Base-by-base conservation (phyloP, 2,113 vertebrate genomes). In the Albula goreensis region DNA sequence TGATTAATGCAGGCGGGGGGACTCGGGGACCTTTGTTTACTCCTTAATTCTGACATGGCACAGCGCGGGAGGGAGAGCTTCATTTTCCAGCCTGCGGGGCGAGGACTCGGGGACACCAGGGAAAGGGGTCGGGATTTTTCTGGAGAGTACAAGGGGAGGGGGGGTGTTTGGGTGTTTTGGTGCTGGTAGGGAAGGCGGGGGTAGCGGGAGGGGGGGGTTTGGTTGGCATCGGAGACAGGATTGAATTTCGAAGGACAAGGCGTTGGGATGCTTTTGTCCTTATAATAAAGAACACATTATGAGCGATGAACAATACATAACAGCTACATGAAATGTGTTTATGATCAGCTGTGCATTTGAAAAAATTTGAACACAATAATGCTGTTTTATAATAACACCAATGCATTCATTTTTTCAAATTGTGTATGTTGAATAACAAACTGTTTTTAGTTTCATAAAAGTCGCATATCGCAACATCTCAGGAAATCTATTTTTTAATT, bases 1-100 rank as follows among this genome's bases (percentile, higher is more conserved):
- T 97, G 96, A 97, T 97, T 97, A 97, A 97, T 97, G 96, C 95
- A 97, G 97, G 96, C 96, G 95, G 94, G 96, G 96, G 96, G 95
- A 96, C 93, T 96, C 95, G 95, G 31, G 94, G 95, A 96, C 95
- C 96, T 97, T 96, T 97, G 96, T 97, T 97, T 97, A 96, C 95
- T 96, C 95, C 96, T 96, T 96, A 96, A 96, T 96, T 97, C 96
- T 97, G 96, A 97, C 96, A 96, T 91, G 95, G 96, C 85, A 25
- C 95, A 95, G 96, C 90, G 92, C 96, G 93, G 93, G 95, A 93
- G 94, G 94, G 92, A 92, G 86, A 2, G 4, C 91, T 92, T 93
- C 90, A 94, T 94, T 95, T 31, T 74, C 70, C 94, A 90, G 95
- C 96, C 93, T 96, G 93, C 95, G 94, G 94, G 88, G 90, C 93